phyloP scores from a whole-genome alignment of 2,797 vertebrate genomes.

The Rhynchotus rufescens region DNA sequence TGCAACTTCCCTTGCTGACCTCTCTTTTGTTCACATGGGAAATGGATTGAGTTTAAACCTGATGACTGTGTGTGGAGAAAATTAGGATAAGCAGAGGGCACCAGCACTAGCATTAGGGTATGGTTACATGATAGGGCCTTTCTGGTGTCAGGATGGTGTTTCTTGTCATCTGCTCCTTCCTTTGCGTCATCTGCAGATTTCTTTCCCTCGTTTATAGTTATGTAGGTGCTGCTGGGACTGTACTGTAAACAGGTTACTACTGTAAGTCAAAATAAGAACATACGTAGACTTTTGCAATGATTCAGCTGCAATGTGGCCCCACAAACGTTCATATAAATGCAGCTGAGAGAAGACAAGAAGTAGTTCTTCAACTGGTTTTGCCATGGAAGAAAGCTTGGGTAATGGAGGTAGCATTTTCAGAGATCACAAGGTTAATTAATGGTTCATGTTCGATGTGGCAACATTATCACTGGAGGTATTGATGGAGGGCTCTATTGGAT shows the following conservation, averaged over 20 bases:
- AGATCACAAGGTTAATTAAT: background rate
- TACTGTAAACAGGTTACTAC: background rate
- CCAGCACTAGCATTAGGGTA: background rate
- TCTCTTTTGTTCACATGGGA: background rate
- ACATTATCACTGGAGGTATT: background rate
- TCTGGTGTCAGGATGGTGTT: background rate
- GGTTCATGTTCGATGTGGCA: background rate
- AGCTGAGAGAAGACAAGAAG: background rate
- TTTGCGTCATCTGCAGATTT: background rate
- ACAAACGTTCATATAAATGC: background rate
- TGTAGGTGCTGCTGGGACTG: background rate
- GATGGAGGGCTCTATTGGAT: background rate
- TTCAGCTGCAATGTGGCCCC: rapidly evolving
- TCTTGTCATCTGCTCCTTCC: background rate
- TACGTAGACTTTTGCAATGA: background rate
- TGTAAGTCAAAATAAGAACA: background rate
- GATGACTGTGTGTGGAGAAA: background rate
- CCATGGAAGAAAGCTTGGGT: background rate
- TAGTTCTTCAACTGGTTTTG: background rate
- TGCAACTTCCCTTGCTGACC: rapidly evolving
- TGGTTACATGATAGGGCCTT: background rate
- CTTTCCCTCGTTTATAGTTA: background rate
- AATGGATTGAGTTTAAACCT: background rate
- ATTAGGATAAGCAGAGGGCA: background rate
- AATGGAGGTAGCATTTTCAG: background rate